phyloP scores from a whole-genome alignment of 2,113 vertebrate genomes.

The Tyto alba region DNA sequence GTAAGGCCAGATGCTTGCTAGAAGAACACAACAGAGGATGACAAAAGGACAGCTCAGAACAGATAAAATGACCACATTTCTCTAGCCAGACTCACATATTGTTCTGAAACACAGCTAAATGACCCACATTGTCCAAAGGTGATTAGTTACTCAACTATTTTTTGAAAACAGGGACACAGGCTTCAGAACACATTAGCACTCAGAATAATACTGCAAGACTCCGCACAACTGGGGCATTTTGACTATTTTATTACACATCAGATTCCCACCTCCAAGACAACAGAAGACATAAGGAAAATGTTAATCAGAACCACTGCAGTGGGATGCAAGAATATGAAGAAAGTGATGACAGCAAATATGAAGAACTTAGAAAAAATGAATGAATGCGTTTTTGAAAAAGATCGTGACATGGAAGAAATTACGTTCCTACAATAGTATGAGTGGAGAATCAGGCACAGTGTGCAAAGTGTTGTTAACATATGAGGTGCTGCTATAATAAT shows the following conservation, averaged over 20 bases:
- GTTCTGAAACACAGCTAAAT: not conserved
- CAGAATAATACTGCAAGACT: not conserved
- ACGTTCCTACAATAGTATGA: not conserved
- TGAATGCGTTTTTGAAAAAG: not conserved
- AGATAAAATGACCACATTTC: accelerated
- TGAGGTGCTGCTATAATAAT: not conserved
- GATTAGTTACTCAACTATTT: not conserved
- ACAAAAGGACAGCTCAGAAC: not conserved
- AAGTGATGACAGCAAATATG: not conserved
- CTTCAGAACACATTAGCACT: not conserved
- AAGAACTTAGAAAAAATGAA: not conserved
- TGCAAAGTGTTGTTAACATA: not conserved
- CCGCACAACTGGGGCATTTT: not conserved
- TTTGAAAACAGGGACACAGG: not conserved
- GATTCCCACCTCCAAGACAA: not conserved
- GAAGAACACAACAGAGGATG: not conserved
- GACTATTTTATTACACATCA: not conserved
- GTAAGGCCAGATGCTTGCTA: not conserved
- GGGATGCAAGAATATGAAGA: not conserved
- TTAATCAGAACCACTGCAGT: not conserved
- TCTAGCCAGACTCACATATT: not conserved
- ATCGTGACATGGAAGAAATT: not conserved
- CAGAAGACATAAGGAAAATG: not conserved
- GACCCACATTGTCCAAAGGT: not conserved
- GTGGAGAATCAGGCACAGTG: not conserved